Conservation (phyloP, 2,113 vertebrate genomes). For the Rhineura floridana region DNA sequence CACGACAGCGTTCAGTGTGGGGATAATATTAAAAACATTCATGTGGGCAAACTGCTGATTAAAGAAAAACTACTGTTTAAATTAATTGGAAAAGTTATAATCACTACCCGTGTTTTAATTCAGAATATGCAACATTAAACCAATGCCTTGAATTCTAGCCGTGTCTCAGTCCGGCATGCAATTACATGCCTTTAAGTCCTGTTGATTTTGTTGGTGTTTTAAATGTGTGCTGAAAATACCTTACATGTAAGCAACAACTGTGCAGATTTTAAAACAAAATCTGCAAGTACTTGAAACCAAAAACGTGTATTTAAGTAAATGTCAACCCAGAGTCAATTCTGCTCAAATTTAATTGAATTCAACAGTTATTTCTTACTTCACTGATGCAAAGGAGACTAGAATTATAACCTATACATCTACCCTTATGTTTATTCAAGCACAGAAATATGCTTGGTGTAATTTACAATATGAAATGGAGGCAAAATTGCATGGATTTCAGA, state of each 20-base stretch:
- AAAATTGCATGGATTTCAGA: not conserved
- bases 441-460: constrained; percentile 1
- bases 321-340: not conserved
- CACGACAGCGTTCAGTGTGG: not conserved
- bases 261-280: not conserved
- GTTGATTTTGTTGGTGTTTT: not conserved
- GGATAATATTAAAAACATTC: constrained; percentile 35
- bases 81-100: constrained; percentile 34
- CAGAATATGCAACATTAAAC: not conserved
- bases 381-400: not conserved
- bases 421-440: not conserved
- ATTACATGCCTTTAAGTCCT: not conserved
- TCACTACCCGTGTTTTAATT: constrained; percentile 1
- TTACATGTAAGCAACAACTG: not conserved
- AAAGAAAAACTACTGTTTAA: constrained; percentile 16
- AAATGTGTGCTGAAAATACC: not conserved
- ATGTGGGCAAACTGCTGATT: constrained; percentile 48
- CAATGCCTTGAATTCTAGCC: not conserved
- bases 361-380: constrained; percentile 19
- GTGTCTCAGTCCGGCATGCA: not conserved
- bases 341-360: not conserved
- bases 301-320: not conserved
- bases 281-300: not conserved
- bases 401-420: not conserved
- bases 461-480: not conserved